Conservation (phyloP, 2,113 vertebrate genomes). For the Ondatra zibethicus region DNA sequence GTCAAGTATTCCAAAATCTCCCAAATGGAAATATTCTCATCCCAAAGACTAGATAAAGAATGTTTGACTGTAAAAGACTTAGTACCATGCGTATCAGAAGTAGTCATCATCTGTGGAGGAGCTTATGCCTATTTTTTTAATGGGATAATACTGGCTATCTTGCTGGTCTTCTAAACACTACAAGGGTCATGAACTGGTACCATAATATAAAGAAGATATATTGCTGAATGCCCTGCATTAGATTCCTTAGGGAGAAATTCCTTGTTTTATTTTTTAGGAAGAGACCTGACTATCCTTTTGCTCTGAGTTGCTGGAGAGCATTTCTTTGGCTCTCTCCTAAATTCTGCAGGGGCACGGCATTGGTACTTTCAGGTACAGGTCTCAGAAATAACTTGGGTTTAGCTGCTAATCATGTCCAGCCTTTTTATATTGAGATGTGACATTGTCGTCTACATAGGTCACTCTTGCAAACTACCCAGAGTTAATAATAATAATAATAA, state of each 20-base stretch:
- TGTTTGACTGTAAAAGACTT: neutral
- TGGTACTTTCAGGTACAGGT: neutral
- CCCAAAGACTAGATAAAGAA: neutral
- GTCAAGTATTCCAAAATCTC: neutral
- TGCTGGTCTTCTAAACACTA: neutral
- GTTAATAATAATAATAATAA: neutral
- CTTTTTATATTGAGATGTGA: neutral
- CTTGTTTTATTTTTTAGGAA: conserved; percentile 21
- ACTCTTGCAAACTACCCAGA: neutral
- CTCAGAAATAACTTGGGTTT: neutral
- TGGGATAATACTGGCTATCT: neutral
- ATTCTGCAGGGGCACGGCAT: neutral
- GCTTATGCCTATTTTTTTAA: neutral
- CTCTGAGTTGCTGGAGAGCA: neutral
- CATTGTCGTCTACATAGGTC: neutral
- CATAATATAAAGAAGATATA: neutral
- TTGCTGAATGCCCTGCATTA: neutral
- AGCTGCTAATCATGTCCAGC: neutral
- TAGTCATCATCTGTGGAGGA: neutral
- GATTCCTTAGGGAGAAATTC: neutral
- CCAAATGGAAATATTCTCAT: neutral
- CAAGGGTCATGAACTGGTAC: neutral
- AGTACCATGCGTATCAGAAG: neutral
- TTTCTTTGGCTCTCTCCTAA: neutral
- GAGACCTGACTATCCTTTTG: neutral